Percentiles rank a stretch among this genome's conserved stretches.
Evolutionary conservation across 64 coral and sea anemone genomes (phyloP).

Genomic region (Montipora efflorescens): DNA sequence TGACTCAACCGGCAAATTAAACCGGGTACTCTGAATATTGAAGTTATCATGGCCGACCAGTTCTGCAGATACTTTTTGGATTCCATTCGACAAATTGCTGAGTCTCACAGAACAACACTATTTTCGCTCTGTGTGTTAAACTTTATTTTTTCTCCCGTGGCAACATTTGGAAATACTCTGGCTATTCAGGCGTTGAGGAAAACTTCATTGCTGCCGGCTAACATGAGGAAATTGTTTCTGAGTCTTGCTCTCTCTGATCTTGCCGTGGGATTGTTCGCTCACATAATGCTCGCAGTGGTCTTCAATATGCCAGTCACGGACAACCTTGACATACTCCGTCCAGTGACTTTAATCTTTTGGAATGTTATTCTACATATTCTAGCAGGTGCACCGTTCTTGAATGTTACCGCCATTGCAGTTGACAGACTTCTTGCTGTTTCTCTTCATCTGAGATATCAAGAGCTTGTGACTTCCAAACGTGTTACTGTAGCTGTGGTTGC

Average conservation of each 20-base stretch:
- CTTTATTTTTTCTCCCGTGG: neutral
- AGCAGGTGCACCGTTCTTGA: neutral
- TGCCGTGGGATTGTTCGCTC: slow-evolving; percentile 13
- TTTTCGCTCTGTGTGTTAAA: neutral
- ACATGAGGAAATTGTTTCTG: too few species aligned
- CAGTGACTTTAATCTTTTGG: neutral
- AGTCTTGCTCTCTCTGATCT: too few species aligned
- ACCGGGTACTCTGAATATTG: too few species aligned
- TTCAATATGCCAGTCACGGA: neutral
- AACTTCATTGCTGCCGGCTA: neutral
- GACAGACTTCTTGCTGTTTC: slow-evolving; percentile 47
- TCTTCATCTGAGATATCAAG: slow-evolving; percentile 43
- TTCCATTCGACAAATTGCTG: too few species aligned
- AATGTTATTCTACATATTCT: neutral
- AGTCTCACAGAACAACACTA: too few species aligned
- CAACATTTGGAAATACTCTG: neutral
- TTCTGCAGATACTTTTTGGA: too few species aligned
- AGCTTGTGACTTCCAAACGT: neutral
- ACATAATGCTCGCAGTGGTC: neutral
- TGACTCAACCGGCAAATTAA: too few species aligned
- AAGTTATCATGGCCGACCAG: too few species aligned
- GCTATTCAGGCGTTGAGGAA: neutral
- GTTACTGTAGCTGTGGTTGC: neutral
- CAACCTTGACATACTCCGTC: neutral
- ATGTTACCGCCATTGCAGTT: slow-evolving; percentile 12